phyloP scores from a whole-genome alignment of 2,113 vertebrate genomes.

The Corythornis madagascariensis region DNA sequence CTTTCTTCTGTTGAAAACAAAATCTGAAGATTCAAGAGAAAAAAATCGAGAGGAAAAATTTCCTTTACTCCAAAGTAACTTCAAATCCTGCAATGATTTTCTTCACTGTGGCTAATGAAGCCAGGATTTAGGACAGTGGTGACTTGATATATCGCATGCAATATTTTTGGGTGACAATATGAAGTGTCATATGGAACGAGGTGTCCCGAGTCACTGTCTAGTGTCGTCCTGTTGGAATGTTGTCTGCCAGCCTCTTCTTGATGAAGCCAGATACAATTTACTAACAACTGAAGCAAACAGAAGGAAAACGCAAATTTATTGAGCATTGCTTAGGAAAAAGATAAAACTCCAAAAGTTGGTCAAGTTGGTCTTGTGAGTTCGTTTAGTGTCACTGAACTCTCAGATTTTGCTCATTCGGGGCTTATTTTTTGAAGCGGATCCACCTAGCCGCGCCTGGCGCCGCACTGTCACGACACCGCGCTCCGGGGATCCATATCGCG shows the following conservation, averaged over 20 bases:
- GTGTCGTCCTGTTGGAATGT: background rate
- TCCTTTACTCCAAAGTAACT: background rate
- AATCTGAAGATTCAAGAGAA: background rate
- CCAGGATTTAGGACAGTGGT: background rate
- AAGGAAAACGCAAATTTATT: rapidly evolving
- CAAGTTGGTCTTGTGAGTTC: background rate
- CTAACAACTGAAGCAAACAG: background rate
- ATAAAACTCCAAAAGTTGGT: too few species aligned
- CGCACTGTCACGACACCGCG: rapidly evolving
- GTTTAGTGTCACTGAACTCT: background rate
- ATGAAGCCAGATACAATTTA: rapidly evolving
- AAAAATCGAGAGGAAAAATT: background rate
- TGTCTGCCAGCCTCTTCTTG: background rate
- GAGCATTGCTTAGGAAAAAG: background rate
- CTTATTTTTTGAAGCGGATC: background rate
- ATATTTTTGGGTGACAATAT: background rate
- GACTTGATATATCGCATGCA: rapidly evolving
- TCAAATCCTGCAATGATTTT: background rate
- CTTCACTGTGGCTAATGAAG: background rate
- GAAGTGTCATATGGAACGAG: background rate
- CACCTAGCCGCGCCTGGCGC: background rate
- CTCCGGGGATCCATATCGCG: background rate
- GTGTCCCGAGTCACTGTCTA: rapidly evolving
- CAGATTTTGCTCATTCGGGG: background rate
- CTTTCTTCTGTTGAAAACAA: background rate